phyloP scores from a whole-genome alignment of 2,797 vertebrate genomes.

The Hypotaenidia okinawae region DNA sequence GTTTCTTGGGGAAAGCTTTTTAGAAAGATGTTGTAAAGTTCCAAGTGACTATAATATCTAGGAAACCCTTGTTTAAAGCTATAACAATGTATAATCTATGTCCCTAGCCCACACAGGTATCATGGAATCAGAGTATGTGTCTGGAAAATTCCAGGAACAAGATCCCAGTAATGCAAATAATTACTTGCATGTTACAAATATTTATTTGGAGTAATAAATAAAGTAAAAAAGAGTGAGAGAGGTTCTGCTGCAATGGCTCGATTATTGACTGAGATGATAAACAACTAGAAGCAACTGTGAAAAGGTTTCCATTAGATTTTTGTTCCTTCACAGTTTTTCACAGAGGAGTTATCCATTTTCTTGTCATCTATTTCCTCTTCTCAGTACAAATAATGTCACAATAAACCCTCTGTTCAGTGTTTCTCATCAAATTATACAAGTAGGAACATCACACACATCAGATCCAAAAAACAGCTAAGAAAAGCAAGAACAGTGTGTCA shows the following conservation, averaged over 20 bases:
- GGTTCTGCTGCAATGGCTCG: neutral
- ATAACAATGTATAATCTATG: neutral
- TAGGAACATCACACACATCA: neutral
- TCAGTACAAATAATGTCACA: neutral
- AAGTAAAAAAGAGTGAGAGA: neutral
- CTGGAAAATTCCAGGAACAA: constrained; percentile 15
- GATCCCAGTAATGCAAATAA: constrained; percentile 15
- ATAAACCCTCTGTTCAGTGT: neutral
- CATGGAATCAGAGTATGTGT: neutral
- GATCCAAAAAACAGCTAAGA: neutral
- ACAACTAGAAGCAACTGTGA: constrained; percentile 3
- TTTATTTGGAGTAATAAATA: neutral
- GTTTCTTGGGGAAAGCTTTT: neutral
- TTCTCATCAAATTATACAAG: constrained; percentile 11
- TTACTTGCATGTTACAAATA: constrained; percentile 31
- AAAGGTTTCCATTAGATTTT: constrained; percentile 1
- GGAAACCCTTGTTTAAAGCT: neutral
- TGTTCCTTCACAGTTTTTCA: constrained; percentile 4
- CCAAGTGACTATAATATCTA: neutral
- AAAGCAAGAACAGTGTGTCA: neutral
- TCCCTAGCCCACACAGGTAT: neutral
- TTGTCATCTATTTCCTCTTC: constrained; percentile 12
- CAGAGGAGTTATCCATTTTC: neutral
- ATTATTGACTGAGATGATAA: neutral
- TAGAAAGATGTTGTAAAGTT: neutral